Conservation (phyloP, 1,140 invertebrate species). For the Apocrypta bakeri region DNA sequence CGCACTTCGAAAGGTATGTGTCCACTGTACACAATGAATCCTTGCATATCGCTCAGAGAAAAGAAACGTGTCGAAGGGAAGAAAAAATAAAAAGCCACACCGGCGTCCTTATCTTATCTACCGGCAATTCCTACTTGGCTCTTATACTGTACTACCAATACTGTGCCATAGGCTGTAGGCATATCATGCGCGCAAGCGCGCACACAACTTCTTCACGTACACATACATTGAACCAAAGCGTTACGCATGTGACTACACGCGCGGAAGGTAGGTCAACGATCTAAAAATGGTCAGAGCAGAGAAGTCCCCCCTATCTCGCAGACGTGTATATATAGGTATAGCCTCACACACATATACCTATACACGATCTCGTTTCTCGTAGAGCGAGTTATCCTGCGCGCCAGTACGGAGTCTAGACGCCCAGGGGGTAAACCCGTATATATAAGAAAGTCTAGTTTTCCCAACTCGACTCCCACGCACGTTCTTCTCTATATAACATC, state of each 20-base stretch:
- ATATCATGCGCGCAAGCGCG: not conserved
- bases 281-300: not conserved
- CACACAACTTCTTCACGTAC: not conserved
- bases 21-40: not conserved
- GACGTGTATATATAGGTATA: not conserved
- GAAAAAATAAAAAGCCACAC: not conserved
- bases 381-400: not conserved
- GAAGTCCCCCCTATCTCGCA: not conserved
- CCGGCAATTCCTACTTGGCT: not conserved
- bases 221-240: not conserved
- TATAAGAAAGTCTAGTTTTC: not conserved
- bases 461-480: not conserved
- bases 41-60: not conserved
- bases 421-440: not conserved
- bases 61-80: not conserved
- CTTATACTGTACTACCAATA: too few species aligned
- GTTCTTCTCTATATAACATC: too few species aligned
- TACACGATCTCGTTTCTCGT: not conserved
- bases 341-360: too few species aligned
- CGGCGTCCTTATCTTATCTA: constrained; percentile 18
- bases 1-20: not conserved
- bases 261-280: constrained; percentile 15
- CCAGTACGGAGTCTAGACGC: not conserved
- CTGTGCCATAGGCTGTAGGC: not conserved
- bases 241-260: not conserved